A percentile compares a stretch with the other conserved stretches of the same genome.
These are phyloP conservation scores for Gibbula magus DNA, from an alignment of 2,888 invertebrate genomes.

Conservation along the genomic window DNA sequence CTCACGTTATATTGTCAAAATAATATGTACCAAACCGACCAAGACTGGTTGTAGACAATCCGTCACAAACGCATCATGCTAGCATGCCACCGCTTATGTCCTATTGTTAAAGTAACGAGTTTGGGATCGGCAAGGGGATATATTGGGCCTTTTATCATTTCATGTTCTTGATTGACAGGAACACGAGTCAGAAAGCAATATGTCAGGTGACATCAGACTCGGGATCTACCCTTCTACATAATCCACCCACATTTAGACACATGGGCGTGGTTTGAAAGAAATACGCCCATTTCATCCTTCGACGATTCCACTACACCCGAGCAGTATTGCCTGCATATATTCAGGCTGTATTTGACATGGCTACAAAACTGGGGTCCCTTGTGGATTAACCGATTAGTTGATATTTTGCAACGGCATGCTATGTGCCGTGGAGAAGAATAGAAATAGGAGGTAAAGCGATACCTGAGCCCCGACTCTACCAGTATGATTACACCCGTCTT, in stretches of 20 bases:
- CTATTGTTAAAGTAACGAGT: no score
- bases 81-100: no score
- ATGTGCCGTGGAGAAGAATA: neutral
- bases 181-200: slow-evolving; percentile 12
- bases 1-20: no score
- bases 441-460: neutral
- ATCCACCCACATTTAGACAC: neutral
- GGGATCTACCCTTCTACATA: neutral
- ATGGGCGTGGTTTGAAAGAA: neutral
- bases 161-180: neutral
- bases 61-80: no score
- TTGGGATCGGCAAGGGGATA: no score
- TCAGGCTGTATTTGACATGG: neutral
- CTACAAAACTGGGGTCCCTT: neutral
- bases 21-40: no score
- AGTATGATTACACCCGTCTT: slow-evolving; percentile 6
- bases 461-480: neutral
- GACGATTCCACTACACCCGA: neutral
- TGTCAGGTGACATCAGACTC: neutral
- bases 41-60: no score
- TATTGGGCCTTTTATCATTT: neutral
- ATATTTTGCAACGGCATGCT: slow-evolving; percentile 25
- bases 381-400: slow-evolving; percentile 21
- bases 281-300: slow-evolving; percentile 3
- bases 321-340: neutral